Conservation (phyloP, 53 echinoderm and acorn worm genomes). For the Zoroaster sp. region DNA sequence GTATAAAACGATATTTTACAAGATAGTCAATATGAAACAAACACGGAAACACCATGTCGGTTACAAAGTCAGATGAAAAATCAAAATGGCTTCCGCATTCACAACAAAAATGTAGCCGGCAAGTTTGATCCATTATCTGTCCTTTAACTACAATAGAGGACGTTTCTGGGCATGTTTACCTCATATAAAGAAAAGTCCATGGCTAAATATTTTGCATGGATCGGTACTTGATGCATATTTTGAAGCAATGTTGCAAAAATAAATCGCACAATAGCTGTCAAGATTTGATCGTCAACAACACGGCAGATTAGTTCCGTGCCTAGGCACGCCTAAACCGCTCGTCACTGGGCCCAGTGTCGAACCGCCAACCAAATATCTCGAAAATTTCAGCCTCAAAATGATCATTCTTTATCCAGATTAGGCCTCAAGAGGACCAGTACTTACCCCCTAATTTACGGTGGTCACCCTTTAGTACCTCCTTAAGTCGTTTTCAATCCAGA, state of each 20-base stretch:
- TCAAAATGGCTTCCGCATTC: conserved; percentile 53
- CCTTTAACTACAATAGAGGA: background rate
- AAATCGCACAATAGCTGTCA: background rate
- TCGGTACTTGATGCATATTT: background rate
- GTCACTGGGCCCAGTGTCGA: conserved; percentile 8
- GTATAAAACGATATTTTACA: background rate
- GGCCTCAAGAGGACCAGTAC: conserved; percentile 14
- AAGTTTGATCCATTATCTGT: background rate
- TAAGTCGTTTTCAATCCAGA: conserved; percentile 21
- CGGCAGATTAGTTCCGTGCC: background rate
- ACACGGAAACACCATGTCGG: background rate
- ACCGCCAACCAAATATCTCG: background rate
- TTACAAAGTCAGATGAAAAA: background rate
- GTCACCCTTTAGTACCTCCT: conserved; percentile 36
- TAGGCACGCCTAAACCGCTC: conserved; percentile 54
- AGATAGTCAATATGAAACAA: background rate
- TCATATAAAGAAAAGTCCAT: background rate
- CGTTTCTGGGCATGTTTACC: background rate
- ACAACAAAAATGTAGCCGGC: background rate
- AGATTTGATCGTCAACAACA: conserved; percentile 8
- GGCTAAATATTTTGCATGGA: background rate
- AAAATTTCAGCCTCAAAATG: conserved; percentile 13
- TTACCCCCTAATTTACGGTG: conserved; percentile 46
- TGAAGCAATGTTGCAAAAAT: background rate
- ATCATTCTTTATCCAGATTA: background rate